Evolutionary conservation across 2,797 vertebrate genomes (phyloP), one percentile per base, ranked within the genome.

Genomic region (Neostethus bicornis): DNA sequence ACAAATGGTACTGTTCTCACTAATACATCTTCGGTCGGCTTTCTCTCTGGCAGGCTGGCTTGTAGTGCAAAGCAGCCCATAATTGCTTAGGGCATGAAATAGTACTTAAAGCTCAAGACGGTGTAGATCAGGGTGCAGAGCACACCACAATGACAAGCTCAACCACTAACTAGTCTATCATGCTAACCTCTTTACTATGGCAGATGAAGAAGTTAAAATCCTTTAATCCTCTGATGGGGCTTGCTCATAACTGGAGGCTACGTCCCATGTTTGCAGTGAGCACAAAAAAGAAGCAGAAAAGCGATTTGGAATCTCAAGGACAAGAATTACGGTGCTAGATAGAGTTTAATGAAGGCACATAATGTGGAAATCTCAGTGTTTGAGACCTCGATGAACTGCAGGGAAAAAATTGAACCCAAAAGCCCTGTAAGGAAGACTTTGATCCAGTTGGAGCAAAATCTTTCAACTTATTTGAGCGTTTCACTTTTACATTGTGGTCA

Each of bases 91-190:
- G 72, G 73, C 68, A 62, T 80, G 70, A 77, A 79, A 67, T 69
- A 72, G 82, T 83, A 78, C 80, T 84, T 79, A 79, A 81, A 87
- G 80, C 75, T 77, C 51, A 70, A 79, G 87, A 86, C 53, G 71
- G 69, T 87, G 85, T 88, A 83, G 77, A 85, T 88, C 85, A 90
- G 78, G 68, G 63, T 52, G 68, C 75, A 61, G 59, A 65, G 75
- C 81, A 79, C 85, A 85, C 75, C 72, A 69, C 56, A 75, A 66
- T 86, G 88, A 86, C 88, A 91, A 83, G 70, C 80, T 66, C 65
- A 70, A 73, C 66, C 79, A 67, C 75, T 59, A 66, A 74, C 81
- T 48, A 61, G 77, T 85, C 74, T 81, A 81, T 80, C 74, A 87
- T 56, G 75, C 73, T 77, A 76, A 79, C 65, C 75, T 80, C 68